Conservation (phyloP, 1,140 invertebrate species). For the Aphidius gifuensis region DNA sequence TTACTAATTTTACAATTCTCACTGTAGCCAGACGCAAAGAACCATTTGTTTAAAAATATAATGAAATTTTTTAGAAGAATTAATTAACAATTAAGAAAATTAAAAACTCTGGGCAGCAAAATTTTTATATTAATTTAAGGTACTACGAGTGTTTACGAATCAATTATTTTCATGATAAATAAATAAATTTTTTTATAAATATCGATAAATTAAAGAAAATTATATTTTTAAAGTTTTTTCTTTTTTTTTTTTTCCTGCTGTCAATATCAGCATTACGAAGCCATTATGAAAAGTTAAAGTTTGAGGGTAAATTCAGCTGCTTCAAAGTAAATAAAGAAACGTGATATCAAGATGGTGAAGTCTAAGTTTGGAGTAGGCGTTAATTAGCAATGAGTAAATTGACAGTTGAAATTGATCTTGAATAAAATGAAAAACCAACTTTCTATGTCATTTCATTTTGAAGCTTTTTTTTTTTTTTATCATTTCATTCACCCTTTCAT, state of each 20-base stretch:
- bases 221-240: not conserved
- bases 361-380: constrained; percentile 5
- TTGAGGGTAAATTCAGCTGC: too few species aligned
- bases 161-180: not conserved
- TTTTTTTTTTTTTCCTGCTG: not conserved
- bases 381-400: constrained; percentile 8
- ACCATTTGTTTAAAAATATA: too few species aligned
- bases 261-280: not conserved
- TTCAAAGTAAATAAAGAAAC: not conserved
- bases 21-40: too few species aligned
- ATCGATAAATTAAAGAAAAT: not conserved
- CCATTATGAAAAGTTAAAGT: not conserved
- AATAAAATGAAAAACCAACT: not conserved
- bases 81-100: too few species aligned
- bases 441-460: constrained; percentile 6
- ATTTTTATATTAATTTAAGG: too few species aligned
- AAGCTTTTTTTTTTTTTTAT: not conserved
- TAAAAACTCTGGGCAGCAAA: too few species aligned
- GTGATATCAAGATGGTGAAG: not conserved
- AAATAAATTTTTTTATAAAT: not conserved
- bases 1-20: too few species aligned
- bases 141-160: too few species aligned
- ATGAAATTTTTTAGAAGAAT: too few species aligned
- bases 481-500: too few species aligned
- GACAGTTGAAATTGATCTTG: constrained; percentile 2